Base-by-base conservation (phyloP, 2,797 vertebrate genomes). In the Trachops cirrhosus region DNA sequence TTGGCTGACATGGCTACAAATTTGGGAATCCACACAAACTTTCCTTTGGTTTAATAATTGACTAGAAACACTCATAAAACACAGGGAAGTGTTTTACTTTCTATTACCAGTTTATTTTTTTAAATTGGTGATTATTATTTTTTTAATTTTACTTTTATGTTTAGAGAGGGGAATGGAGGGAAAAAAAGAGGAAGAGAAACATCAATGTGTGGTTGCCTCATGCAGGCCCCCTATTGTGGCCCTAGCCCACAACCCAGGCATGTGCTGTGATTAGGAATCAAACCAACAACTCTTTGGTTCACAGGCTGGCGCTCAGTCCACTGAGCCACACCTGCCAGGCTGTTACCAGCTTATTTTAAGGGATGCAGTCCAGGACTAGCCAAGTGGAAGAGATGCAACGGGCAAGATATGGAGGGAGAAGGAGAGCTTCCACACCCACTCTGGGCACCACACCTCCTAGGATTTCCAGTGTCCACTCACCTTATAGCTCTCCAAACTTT, bases 21-120 rank as follows among this genome's bases (percentile, higher is more conserved):
- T 86, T 24, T 4, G 0, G 5, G 19, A 10, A 3, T 77, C 48
- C 3, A 15, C 26, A 37, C 2, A 67, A 5, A 2, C 5, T 5
- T 4, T 26, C 48, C 6, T 57, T 22, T 24, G 18, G 18, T 79
- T 78, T 50, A 32, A 34, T 68, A 26, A 62, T 48, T 86, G 26
- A 54, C 2, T 54, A 41, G 14, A 86, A 59, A 68, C 16, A 18
- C 4, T 74, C 32, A 62, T 0, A 22, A 9, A 71, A 34, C 29
- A 44, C 15, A 24, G 2, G 1, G 41, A 82, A 59, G 6, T 52
- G 4, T 19, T 91, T 78, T 46, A 46, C 32, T 75, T 48, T 54
- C 10, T 75, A 3, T 73, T 59, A 32, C 2, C 3, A 4, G 19
- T 48, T 87, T 75, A 50, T 75, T 44, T 57, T 57, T 57, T 57